Evolutionary conservation across 37 sponge, comb jelly and placozoan genomes (phyloP), one percentile per base, ranked within the genome.

Genomic region (Aphrocallistes beatrix): DNA sequence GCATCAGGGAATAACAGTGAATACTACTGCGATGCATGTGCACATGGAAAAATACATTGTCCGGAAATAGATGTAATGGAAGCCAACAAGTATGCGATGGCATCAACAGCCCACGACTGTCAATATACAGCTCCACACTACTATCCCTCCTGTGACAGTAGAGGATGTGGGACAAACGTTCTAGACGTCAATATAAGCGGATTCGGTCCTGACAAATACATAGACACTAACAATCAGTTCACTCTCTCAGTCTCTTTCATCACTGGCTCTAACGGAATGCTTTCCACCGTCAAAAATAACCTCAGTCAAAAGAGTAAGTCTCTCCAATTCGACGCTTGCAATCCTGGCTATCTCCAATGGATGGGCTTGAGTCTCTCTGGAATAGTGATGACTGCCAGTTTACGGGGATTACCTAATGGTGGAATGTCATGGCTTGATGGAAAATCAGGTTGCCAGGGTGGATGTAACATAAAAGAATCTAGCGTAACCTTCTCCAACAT

Each of bases 371-470:
- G 86, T 81, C 86, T 86, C 23, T 81, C 86, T 39, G 86, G 86
- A 8, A 86, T 86, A 8, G 86, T 86, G 39, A 81, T 86, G 86
- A 75, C 86, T 8, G 69, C 69, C 81, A 86, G 86, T 37, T 81
- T 86, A 36, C 69, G 86, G 86, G 86, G 86, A n/a, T 69, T 81
- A 6, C 28, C 28, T n/a, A 32, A 37, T 38, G 86, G 85, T 28
- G 85, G 85, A 23, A 85, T 85, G 85, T 85, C 85, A 1, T 85
- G 85, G 85, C n/a, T 85, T 16, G 86, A 86, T 38, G 86, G 86
- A 21, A 86, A 81, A 81, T 86, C 86, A 13, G 86, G 86, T 25
- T 86, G 86, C 38, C 86, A 81, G 23, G 82, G 86, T 38, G 86
- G 45, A 21, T 81, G 82, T 38, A 81, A 85, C 69, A 51, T 85